These are phyloP conservation scores for Fistularia commersonii DNA, from an alignment of 2,797 vertebrate genomes.

Conservation along the genomic window DNA sequence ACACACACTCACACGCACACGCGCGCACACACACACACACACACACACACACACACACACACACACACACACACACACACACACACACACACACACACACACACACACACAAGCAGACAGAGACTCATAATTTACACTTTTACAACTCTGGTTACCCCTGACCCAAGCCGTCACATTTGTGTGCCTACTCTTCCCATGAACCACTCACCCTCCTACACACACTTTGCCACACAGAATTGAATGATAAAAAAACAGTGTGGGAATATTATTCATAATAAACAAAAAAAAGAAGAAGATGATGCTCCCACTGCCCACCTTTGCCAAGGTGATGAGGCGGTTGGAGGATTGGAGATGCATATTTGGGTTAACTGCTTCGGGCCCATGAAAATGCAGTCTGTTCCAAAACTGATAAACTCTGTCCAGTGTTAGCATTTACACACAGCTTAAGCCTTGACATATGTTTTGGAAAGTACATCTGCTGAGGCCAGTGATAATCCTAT, in stretches of 20 bases:
- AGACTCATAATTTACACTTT: no score
- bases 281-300: not conserved
- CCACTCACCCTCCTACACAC: no score
- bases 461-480: slow-evolving; percentile 75
- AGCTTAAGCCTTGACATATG: slow-evolving; percentile 76
- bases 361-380: slow-evolving; percentile 56
- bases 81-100: slow-evolving; percentile 1
- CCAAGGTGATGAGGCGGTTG: slow-evolving; percentile 22
- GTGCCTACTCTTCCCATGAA: no score
- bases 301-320: slow-evolving; percentile 6
- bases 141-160: no score
- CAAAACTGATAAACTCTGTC: slow-evolving; percentile 74
- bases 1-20: not conserved
- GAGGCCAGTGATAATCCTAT: slow-evolving; percentile 73
- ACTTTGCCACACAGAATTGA: no score
- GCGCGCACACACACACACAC: no score
- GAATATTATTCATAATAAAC: not conserved
- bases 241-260: no score
- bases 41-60: not conserved
- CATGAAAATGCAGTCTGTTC: slow-evolving; percentile 65
- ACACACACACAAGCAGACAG: no score
- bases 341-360: slow-evolving; percentile 38
- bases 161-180: no score
- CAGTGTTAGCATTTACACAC: slow-evolving; percentile 71
- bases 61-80: slow-evolving; percentile 2